Evolutionary conservation across 2,888 invertebrate genomes (phyloP).

Genomic region (Calliscelio sp.): DNA sequence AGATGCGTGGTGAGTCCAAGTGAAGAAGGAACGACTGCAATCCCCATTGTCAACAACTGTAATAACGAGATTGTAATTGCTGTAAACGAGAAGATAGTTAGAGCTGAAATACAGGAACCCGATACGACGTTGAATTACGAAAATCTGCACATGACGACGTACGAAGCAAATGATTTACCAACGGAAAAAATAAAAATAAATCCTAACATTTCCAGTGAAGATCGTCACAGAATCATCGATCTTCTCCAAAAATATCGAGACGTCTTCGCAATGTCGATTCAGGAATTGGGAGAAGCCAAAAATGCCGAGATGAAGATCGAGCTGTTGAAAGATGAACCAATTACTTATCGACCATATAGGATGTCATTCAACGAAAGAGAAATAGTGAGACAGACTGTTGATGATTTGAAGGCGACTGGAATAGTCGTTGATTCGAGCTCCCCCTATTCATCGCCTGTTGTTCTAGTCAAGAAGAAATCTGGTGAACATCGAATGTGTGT

Average conservation of each 20-base stretch:
- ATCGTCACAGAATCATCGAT: not conserved
- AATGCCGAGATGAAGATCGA: slow-evolving; percentile 72
- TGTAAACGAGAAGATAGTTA: slow-evolving; percentile 2
- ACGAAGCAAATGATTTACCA: not conserved
- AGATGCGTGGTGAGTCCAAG: not conserved
- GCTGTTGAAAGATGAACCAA: slow-evolving; percentile 50
- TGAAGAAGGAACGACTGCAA: not conserved
- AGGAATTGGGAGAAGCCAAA: slow-evolving; percentile 41
- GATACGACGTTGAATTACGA: not conserved
- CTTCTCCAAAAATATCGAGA: slow-evolving; percentile 19
- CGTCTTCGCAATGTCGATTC: slow-evolving; percentile 24
- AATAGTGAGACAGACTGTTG: slow-evolving; percentile 62
- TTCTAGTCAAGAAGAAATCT: slow-evolving; percentile 77
- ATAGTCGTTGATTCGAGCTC: slow-evolving; percentile 70
- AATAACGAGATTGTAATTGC: slow-evolving; percentile 1
- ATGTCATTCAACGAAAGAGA: slow-evolving; percentile 69
- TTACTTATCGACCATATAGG: slow-evolving; percentile 71
- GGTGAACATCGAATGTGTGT: slow-evolving; percentile 78
- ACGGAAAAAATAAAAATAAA: slow-evolving; percentile 22
- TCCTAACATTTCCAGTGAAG: not conserved
- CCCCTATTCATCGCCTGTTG: slow-evolving; percentile 69
- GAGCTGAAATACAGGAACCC: not conserved
- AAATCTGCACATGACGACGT: not conserved
- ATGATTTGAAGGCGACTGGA: slow-evolving; percentile 63
- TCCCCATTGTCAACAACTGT: slow-evolving; percentile 20